Percentiles rank a stretch among this genome's conserved stretches.
These are phyloP conservation scores for Murina feae DNA, from an alignment of 2,113 vertebrate genomes.

Conservation along the genomic window DNA sequence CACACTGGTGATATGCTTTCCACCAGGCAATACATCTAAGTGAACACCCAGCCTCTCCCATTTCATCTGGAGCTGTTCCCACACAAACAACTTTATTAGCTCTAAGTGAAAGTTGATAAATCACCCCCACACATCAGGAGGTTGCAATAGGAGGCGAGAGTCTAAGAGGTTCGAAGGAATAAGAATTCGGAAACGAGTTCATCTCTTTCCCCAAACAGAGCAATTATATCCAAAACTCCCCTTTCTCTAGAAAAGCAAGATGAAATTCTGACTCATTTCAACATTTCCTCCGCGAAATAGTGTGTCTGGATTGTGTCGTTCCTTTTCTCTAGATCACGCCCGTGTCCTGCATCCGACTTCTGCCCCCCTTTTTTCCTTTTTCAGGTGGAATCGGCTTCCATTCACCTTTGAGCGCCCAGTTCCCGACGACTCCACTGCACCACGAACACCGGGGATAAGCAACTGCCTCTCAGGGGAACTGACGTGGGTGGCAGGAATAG, in stretches of 20 bases:
- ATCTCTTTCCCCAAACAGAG: not conserved
- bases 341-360: too few species aligned
- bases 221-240: not conserved
- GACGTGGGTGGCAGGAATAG: not conserved
- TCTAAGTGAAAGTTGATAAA: not conserved
- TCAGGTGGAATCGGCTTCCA: not conserved
- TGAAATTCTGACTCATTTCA: not conserved
- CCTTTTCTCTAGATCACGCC: too few species aligned
- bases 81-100: not conserved
- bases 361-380: not conserved
- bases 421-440: not conserved
- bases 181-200: not conserved
- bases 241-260: not conserved
- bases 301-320: too few species aligned
- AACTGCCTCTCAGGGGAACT: not conserved
- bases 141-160: not conserved
- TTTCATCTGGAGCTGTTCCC: not conserved
- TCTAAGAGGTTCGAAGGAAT: not conserved
- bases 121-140: not conserved
- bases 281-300: not conserved
- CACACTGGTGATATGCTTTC: constrained; percentile 5
- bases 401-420: not conserved
- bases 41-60: not conserved
- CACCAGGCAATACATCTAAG: constrained; percentile 17
- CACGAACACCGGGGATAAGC: too few species aligned